Base-by-base conservation (phyloP, 2,113 vertebrate genomes). In the Mormyrus lacerda region DNA sequence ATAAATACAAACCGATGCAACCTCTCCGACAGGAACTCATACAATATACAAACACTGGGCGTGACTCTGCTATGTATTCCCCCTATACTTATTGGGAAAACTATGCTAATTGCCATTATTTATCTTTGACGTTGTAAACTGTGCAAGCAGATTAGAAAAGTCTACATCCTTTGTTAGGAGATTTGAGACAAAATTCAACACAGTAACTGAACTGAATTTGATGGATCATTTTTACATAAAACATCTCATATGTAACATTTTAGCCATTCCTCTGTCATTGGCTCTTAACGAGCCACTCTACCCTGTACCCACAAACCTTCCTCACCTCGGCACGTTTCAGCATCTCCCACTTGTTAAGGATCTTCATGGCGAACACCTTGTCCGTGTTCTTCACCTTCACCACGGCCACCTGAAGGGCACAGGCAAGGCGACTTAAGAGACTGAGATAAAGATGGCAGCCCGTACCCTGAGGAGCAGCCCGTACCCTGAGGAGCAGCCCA, bases 271-370 rank as follows among this genome's bases (percentile, higher is more conserved):
- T 24, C 44, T 13, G 42, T 84, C 42, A 47, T 13, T 24, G 39
- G 82, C 42, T 84, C 19, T 39, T 6, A 42, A 42, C 2, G 35
- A 79, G 35, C 13, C n/a, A 13, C 35, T 42, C 31, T 19, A 42
- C 17, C 69, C 73, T 17, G 4, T 15, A 42, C 35, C 13, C 35
- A 42, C 73, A 79, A 45, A 42, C 17, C 42, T 84, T 17, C 69
- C 90, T 48, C 95, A 99, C 98, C 97, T 99, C 98, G 4, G 98
- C 98, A 96, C 98, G 96, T 94, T 99, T 99, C 93, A 99, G 95
- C 98, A 99, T 99, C 94, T 99, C 98, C 98, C 98, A 99, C 91
- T 99, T 99, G 95, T 99, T 99, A 91, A 99, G 95, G 91, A 99
- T 99, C 96, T 99, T 99, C 98, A 99, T 99, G 90, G 98, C 98